Base-by-base conservation (phyloP, 2,888 invertebrate species). In the Eupithecia pulchellata region DNA sequence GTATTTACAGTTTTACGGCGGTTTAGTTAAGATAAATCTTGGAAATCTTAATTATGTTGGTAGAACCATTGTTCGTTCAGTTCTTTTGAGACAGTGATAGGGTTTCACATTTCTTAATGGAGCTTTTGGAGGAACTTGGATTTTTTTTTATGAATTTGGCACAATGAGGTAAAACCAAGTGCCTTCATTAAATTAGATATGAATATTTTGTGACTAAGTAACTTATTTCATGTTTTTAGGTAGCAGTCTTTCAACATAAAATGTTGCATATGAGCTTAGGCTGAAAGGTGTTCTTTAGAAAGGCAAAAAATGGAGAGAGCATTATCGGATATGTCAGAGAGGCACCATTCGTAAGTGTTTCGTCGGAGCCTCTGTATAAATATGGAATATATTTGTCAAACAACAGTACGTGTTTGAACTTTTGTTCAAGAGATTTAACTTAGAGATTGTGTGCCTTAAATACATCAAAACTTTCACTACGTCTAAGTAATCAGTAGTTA, bases 321-420 rank as follows among this genome's bases (percentile, higher is more conserved):
- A 94, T 94, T 94, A 94, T 90, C 93, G 93, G 92, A 93, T 93
- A 89, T 92, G 93, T 93, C 93, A 94, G 91, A 86, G 89, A 86
- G 91, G 91, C 91, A 90, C 92, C 92, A 92, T 87, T 89, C 88
- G 87, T 88, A 91, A 93, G 92, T 92, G 92, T 91, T 91, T 89
- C 89, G 90, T 89, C 89, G 89, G 47, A 90, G 89, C 92, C 91
- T 90, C 89, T 92, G 91, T 91, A 91, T 92, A 93, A 93, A 92
- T 92, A 92, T 89, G 69, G 64, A 76, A 80, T 78, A 72, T 69
- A 71, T 69, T 61, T 64, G 60, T 67, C 73, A 65, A 68, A 77
- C 67, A 64, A 39, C 64, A 55, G 58, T 58, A 32, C 58, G 66
- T 61, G 34, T 65, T 65, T 47, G 20, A 25, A 52, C 47, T 52